phyloP scores from a whole-genome alignment of 2,888 invertebrate genomes.

The Drosophila pegasa region DNA sequence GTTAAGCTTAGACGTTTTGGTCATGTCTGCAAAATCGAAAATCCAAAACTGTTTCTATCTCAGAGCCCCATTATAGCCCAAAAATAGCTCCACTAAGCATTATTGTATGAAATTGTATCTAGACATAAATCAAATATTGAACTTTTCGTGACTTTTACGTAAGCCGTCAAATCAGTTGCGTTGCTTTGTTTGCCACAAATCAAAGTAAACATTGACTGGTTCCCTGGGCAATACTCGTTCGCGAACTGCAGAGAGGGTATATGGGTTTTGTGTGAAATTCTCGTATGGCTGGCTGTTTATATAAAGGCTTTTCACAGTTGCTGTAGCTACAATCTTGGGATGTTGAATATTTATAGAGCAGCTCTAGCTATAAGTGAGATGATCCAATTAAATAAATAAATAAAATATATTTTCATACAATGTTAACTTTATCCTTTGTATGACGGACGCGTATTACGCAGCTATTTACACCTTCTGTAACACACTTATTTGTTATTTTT shows the following conservation, averaged over 20 bases:
- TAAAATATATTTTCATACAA: too few species aligned
- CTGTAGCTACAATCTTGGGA: too few species aligned
- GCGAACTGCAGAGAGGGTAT: neutral
- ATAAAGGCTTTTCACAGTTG: too few species aligned
- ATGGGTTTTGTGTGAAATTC: neutral
- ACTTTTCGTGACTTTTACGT: constrained; percentile 17
- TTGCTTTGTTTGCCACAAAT: constrained; percentile 32
- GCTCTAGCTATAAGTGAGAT: too few species aligned
- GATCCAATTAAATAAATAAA: too few species aligned
- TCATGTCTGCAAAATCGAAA: neutral
- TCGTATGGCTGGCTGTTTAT: too few species aligned
- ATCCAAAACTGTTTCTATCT: neutral
- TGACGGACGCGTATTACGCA: neutral
- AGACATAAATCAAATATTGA: constrained; percentile 27
- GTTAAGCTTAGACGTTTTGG: neutral
- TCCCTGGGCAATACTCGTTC: neutral
- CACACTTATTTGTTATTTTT: constrained; percentile 1
- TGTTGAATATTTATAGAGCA: too few species aligned
- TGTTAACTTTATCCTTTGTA: too few species aligned
- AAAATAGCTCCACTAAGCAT: neutral
- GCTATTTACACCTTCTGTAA: neutral
- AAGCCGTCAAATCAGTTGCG: constrained; percentile 26
- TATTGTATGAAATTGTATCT: constrained; percentile 4
- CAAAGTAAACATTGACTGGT: constrained; percentile 21
- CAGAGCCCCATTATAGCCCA: neutral